A percentile compares a stretch with the other conserved stretches of the same genome.
These are phyloP conservation scores for Cotesia congregata DNA, from an alignment of 2,888 invertebrate species.

Conservation along the genomic window DNA sequence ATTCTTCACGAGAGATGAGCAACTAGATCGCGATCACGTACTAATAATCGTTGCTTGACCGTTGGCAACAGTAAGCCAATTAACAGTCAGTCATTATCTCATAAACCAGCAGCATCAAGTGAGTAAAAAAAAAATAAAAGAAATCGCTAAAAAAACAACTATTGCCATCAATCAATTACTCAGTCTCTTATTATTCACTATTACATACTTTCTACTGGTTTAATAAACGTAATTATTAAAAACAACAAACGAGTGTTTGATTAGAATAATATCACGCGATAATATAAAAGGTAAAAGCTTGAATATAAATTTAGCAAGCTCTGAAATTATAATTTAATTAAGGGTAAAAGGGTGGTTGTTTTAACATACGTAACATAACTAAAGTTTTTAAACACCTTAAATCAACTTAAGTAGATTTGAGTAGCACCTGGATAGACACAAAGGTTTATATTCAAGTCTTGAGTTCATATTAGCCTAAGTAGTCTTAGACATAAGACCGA, in stretches of 20 bases:
- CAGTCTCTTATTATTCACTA: not conserved
- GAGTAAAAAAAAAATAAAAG: constrained; percentile 16
- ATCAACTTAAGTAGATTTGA: not conserved
- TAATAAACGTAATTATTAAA: not conserved
- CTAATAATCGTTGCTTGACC: constrained; percentile 66
- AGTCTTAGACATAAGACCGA: not conserved
- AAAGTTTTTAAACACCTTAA: not conserved
- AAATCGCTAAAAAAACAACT: constrained; percentile 9
- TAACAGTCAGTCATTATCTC: constrained; percentile 54
- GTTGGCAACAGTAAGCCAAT: constrained; percentile 60
- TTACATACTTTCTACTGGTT: not conserved
- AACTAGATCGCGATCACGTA: constrained; percentile 68
- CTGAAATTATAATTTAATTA: not conserved
- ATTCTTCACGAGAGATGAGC: constrained; percentile 54
- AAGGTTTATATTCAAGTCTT: not conserved
- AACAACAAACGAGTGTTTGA: not conserved
- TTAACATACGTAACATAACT: not conserved
- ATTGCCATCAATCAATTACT: not conserved
- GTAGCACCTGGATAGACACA: not conserved
- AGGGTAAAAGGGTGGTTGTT: not conserved
- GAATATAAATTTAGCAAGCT: not conserved
- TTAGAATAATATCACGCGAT: not conserved
- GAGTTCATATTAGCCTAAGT: not conserved
- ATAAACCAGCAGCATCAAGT: constrained; percentile 19
- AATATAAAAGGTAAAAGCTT: not conserved